Evolutionary conservation across 2,888 invertebrate species (phyloP), one percentile per base, ranked within the genome.

Genomic region (Zygaena filipendulae): DNA sequence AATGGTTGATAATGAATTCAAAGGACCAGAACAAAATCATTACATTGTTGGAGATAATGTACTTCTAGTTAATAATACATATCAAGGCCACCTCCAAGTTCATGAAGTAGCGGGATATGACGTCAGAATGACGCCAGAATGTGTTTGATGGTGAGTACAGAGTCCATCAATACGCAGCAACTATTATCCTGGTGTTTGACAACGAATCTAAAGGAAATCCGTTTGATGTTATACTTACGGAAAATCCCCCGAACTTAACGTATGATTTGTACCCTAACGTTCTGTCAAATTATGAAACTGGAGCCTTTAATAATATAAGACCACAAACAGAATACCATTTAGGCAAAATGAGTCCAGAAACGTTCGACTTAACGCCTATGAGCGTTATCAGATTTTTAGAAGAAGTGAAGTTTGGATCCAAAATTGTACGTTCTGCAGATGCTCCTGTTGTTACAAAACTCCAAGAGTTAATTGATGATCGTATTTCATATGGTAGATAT

Each of bases 11-110:
- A 31, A 27, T 31, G 3, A 23, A 31, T 31, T 23, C 23, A 13
- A 2, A 12, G 31, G 27, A 26, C 20, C 29, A 24, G 25, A 29
- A 25, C 25, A 25, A 24, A 24, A 29, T 21, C 21, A 29, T 29
- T 25, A 28, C 28, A 25, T 25, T 14, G 31, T 31, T 31, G 27
- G 27, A 31, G 23, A 31, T 23, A 31, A 31, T 23, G 23, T 31
- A 27, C 19, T 26, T 31, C 27, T 27, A 27, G 31, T n/a, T n/a
- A n/a, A n/a, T n/a, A n/a, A n/a, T n/a, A n/a, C n/a, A n/a, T n/a
- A n/a, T n/a, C n/a, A n/a, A n/a, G n/a, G n/a, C n/a, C 11, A 23
- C 13, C 20, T 29, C 10, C 23, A 24, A 24, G 7, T 29, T 20
- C 13, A 24, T 24, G 23, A 24, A 23, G 18, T 25, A 25, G 19